These are phyloP conservation scores for Ligdia adustata DNA, from an alignment of 2,888 invertebrate species.

Conservation along the genomic window DNA sequence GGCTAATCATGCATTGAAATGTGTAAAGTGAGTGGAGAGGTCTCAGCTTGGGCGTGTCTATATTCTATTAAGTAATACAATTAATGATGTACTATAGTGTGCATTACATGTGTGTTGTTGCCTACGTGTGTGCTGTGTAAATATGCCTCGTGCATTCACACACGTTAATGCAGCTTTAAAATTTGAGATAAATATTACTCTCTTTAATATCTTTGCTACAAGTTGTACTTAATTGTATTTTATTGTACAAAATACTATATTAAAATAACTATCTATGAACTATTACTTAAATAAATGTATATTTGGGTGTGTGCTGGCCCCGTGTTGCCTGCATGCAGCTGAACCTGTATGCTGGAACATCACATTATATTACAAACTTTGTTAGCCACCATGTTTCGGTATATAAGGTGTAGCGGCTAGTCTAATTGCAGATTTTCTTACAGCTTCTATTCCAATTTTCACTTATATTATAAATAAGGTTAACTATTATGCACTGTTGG, in stretches of 20 bases:
- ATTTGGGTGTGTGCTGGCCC: constrained; percentile 82
- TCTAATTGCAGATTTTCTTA: constrained; percentile 84
- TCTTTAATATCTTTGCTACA: constrained; percentile 87
- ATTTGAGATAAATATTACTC: constrained; percentile 83
- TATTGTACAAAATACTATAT: constrained; percentile 89
- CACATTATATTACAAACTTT: constrained; percentile 72
- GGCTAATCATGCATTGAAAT: constrained; percentile 85
- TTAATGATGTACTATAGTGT: constrained; percentile 81
- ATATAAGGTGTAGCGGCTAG: constrained; percentile 82
- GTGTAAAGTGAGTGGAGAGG: constrained; percentile 77
- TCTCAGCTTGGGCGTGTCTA: constrained; percentile 82
- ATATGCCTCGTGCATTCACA: constrained; percentile 83
- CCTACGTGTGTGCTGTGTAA: constrained; percentile 82
- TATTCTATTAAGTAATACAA: constrained; percentile 81
- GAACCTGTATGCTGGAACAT: constrained; percentile 83
- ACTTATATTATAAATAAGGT: constrained; percentile 76
- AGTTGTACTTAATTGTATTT: constrained; percentile 88
- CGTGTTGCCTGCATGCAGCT: constrained; percentile 80
- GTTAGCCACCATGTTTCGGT: constrained; percentile 82
- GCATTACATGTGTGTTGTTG: constrained; percentile 80
- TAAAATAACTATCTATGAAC: constrained; percentile 84
- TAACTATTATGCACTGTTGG: constrained; percentile 82
- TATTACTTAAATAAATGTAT: constrained; percentile 79
- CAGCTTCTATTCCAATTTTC: constrained; percentile 83
- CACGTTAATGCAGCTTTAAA: constrained; percentile 83